These are phyloP conservation scores for Pangasianodon hypophthalmus DNA, from an alignment of 2,113 vertebrate genomes.

Conservation along the genomic window DNA sequence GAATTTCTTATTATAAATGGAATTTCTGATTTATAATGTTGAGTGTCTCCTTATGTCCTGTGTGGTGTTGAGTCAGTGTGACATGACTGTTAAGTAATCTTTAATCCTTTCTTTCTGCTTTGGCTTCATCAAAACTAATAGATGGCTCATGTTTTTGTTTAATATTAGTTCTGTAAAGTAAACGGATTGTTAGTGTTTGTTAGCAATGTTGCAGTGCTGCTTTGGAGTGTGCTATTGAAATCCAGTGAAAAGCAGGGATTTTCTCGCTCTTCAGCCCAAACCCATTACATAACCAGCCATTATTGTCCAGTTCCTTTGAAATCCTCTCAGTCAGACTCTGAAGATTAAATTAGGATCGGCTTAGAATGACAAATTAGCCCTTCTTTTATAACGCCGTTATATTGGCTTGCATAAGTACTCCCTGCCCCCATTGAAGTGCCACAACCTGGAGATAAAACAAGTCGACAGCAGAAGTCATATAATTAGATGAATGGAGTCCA, in stretches of 20 bases:
- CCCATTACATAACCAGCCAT: slow-evolving; percentile 68
- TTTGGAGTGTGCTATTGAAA: slow-evolving; percentile 60
- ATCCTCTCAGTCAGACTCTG: slow-evolving; percentile 61
- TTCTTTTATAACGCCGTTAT: slow-evolving; percentile 61
- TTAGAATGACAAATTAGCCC: slow-evolving; percentile 58
- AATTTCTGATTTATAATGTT: neutral
- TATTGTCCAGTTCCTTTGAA: slow-evolving; percentile 72
- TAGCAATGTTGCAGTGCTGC: slow-evolving; percentile 52
- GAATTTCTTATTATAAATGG: neutral
- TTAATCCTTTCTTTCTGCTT: slow-evolving; percentile 51
- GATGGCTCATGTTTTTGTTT: neutral
- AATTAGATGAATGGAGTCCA: neutral
- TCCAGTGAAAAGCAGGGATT: slow-evolving; percentile 65
- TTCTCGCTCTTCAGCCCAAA: slow-evolving; percentile 53
- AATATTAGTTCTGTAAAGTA: neutral
- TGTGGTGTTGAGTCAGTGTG: slow-evolving; percentile 52
- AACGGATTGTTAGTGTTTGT: slow-evolving; percentile 25
- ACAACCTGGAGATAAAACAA: neutral
- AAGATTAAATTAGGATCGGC: slow-evolving; percentile 62
- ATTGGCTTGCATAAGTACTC: neutral
- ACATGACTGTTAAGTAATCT: slow-evolving; percentile 43
- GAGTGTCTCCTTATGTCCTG: slow-evolving; percentile 34
- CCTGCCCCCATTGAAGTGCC: neutral
- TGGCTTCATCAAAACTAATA: slow-evolving; percentile 27
- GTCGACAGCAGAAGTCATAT: neutral